A percentile compares a stretch with the other conserved stretches of the same genome.
Evolutionary conservation across 2,888 invertebrate species (phyloP).

Genomic region (Rhagophthalmus giganteus): DNA sequence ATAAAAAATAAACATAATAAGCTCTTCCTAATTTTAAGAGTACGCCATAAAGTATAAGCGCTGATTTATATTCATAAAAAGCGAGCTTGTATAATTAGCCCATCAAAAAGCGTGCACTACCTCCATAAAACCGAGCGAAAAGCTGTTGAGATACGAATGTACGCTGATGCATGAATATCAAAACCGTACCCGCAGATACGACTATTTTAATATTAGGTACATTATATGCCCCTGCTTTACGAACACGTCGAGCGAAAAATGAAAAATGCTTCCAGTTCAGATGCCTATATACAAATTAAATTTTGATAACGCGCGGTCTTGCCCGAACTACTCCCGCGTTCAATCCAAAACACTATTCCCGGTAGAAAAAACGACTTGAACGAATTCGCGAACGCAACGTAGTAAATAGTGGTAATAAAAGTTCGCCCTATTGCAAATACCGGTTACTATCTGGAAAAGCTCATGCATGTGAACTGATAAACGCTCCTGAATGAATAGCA

Average conservation of each 20-base stretch:
- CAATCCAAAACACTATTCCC: no score
- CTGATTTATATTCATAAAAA: constrained; percentile 17
- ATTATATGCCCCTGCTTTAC: constrained; percentile 27
- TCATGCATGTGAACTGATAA: constrained; percentile 37
- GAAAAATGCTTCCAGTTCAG: constrained; percentile 35
- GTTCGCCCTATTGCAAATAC: constrained; percentile 22
- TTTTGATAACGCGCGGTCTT: constrained; percentile 4
- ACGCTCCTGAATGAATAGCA: constrained; percentile 34
- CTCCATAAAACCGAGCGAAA: constrained; percentile 38
- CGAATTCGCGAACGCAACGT: background rate
- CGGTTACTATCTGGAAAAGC: constrained; percentile 34
- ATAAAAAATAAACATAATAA: background rate
- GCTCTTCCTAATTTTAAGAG: constrained; percentile 4
- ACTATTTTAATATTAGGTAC: constrained; percentile 9
- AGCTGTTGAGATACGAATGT: constrained; percentile 40
- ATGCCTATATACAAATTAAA: constrained; percentile 1
- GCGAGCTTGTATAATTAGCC: constrained; percentile 15
- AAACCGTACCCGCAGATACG: constrained; percentile 16
- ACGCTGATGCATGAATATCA: constrained; percentile 22
- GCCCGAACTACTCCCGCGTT: no score
- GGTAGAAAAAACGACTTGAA: constrained; percentile 3
- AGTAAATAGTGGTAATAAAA: constrained; percentile 17
- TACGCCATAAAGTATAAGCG: constrained; percentile 4
- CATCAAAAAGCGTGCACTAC: constrained; percentile 16
- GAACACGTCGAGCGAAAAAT: constrained; percentile 43